Evolutionary conservation across 1,140 invertebrate species (phyloP).

Genomic region (Brachionus asplanchnoidis): DNA sequence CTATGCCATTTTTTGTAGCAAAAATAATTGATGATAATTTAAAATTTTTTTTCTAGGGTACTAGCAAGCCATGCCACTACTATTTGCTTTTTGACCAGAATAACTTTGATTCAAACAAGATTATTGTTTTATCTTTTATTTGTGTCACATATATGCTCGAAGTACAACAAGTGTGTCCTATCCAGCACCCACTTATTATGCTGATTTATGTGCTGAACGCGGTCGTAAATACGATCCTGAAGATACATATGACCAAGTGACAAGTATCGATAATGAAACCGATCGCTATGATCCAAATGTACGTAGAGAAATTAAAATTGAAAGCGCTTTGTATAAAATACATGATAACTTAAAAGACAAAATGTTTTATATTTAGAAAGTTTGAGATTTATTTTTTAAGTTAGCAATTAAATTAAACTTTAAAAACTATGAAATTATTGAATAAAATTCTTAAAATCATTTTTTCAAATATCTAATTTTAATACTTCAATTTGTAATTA

Average conservation of each 20-base stretch:
- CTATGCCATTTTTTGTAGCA: too few relatives aligned
- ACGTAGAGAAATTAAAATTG: not conserved
- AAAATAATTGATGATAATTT: too few relatives aligned
- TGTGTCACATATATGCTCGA: slow-evolving; percentile 81
- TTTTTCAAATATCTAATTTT: not conserved
- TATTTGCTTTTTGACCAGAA: slow-evolving; percentile 23
- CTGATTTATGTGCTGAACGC: slow-evolving; percentile 77
- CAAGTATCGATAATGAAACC: not conserved
- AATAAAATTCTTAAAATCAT: not conserved
- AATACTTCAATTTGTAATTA: not conserved
- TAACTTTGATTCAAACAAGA: not conserved
- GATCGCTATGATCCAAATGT: not conserved
- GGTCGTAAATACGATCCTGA: slow-evolving; percentile 52
- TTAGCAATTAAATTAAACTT: not conserved
- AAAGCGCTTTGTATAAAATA: not conserved
- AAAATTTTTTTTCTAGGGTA: not conserved
- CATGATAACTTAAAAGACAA: not conserved
- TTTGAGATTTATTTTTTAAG: not conserved
- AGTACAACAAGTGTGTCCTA: slow-evolving; percentile 82
- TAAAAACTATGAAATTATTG: not conserved
- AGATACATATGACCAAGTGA: not conserved
- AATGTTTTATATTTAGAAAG: not conserved
- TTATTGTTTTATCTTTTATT: slow-evolving; percentile 65
- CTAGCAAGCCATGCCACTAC: slow-evolving; percentile 6
- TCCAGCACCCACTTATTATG: slow-evolving; percentile 87